Conservation (phyloP, 2,888 invertebrate genomes). For the Cataglyphis rosenhaueri region DNA sequence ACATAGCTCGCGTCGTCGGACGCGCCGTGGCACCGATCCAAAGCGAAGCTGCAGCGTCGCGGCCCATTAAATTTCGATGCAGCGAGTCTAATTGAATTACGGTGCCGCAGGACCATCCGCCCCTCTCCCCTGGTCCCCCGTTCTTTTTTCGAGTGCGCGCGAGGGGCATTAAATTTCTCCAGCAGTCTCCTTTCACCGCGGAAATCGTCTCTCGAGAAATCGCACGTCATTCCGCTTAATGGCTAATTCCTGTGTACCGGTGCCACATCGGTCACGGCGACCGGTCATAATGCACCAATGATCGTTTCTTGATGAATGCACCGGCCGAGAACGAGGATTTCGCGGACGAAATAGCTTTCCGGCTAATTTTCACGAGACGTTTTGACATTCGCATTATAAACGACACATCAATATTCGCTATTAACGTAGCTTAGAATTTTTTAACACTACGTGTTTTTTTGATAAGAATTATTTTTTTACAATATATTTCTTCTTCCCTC, state of each 20-base stretch:
- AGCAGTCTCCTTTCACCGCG: slow-evolving; percentile 62
- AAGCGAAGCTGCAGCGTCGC: slow-evolving; percentile 71
- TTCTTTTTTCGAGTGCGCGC: slow-evolving; percentile 49
- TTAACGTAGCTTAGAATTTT: neutral
- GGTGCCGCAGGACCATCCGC: slow-evolving; percentile 37
- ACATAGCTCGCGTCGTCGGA: slow-evolving; percentile 37
- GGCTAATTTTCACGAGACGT: slow-evolving; percentile 65
- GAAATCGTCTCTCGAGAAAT: slow-evolving; percentile 69
- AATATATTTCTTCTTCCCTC: neutral
- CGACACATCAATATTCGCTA: neutral
- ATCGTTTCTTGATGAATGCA: slow-evolving; percentile 46
- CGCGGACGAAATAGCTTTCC: slow-evolving; percentile 57
- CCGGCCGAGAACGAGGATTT: slow-evolving; percentile 30
- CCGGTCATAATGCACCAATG: slow-evolving; percentile 49
- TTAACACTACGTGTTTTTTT: slow-evolving; percentile 34
- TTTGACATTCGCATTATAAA: slow-evolving; percentile 22
- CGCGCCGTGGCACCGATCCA: slow-evolving; percentile 68
- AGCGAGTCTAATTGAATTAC: slow-evolving; percentile 73
- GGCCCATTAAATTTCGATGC: slow-evolving; percentile 77
- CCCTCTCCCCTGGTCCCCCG: neutral
- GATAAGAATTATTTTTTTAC: neutral
- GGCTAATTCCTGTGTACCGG: slow-evolving; percentile 65
- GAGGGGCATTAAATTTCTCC: slow-evolving; percentile 65
- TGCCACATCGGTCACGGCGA: slow-evolving; percentile 46
- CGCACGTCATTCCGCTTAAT: slow-evolving; percentile 78